These are phyloP conservation scores for Tetraodon nigroviridis DNA, from an alignment of 2,113 vertebrate species.

Conservation along the genomic window DNA sequence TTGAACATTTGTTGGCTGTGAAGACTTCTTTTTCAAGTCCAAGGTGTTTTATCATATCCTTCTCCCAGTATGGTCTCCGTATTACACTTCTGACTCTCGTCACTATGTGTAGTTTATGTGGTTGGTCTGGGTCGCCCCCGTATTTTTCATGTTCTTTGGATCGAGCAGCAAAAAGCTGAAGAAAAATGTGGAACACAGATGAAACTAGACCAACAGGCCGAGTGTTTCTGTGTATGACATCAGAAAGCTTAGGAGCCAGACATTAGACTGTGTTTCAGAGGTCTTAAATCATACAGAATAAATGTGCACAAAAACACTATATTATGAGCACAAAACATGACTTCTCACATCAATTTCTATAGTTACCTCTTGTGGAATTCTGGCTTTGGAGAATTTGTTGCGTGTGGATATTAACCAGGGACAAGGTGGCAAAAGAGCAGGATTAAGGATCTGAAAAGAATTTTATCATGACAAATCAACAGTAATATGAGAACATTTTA, in stretches of 20 bases:
- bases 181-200: neutral
- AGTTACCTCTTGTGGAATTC: conserved; percentile 64
- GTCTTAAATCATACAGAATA: neutral
- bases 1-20: neutral
- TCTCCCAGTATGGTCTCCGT: conserved; percentile 93
- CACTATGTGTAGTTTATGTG: conserved; percentile 90
- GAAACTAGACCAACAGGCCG: too few relatives aligned
- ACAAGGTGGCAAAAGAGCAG: conserved; percentile 16
- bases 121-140: conserved; percentile 87
- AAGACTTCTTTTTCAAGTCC: conserved; percentile 79
- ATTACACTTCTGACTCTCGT: conserved; percentile 81
- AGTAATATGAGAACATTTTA: neutral
- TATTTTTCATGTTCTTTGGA: conserved; percentile 89
- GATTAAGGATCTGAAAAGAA: neutral
- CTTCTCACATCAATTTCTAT: neutral
- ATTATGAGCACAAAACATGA: neutral
- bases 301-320: neutral
- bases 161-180: conserved; percentile 79
- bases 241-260: too few relatives aligned
- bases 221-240: too few relatives aligned
- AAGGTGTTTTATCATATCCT: conserved; percentile 78
- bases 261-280: too few relatives aligned
- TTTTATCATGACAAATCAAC: neutral
- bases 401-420: conserved; percentile 52
- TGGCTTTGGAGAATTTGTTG: conserved; percentile 65